A percentile compares a stretch with the other conserved stretches of the same genome.
phyloP scores from a whole-genome alignment of 2,797 vertebrate genomes.

The Psittacula echo region DNA sequence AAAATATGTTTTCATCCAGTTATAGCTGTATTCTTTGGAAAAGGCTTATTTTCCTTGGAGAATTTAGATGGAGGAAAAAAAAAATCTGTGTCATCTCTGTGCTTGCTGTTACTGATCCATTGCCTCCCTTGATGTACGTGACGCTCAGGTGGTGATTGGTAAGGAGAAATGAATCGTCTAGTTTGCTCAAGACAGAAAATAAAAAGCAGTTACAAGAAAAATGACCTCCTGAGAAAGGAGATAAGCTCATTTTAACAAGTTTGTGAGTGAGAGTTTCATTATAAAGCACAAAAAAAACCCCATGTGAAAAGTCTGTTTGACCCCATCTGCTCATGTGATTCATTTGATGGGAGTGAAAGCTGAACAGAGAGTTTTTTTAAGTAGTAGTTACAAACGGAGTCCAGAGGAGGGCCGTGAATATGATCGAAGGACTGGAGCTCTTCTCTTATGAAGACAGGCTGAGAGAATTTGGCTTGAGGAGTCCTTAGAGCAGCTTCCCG shows the following conservation, averaged over 20 bases:
- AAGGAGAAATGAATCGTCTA: neutral
- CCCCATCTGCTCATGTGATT: neutral
- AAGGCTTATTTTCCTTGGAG: neutral
- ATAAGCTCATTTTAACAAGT: neutral
- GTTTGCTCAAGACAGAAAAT: neutral
- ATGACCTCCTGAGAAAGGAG: constrained; percentile 6
- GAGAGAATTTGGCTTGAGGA: neutral
- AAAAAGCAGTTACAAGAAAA: constrained; percentile 12
- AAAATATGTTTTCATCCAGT: neutral
- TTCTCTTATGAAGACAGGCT: neutral
- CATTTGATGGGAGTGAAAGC: neutral
- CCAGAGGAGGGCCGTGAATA: neutral
- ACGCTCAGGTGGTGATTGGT: neutral
- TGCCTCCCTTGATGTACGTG: neutral
- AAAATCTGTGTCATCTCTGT: neutral
- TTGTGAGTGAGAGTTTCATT: neutral
- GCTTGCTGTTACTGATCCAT: neutral
- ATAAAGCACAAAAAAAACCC: neutral
- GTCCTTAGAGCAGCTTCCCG: neutral
- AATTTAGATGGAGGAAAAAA: neutral
- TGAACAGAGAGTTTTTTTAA: neutral
- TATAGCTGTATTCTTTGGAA: constrained; percentile 12
- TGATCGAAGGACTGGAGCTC: neutral
- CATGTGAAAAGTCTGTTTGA: neutral
- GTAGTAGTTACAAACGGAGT: neutral